phyloP scores from a whole-genome alignment of 2,113 vertebrate genomes.

The Neolamprologus hecqui region DNA sequence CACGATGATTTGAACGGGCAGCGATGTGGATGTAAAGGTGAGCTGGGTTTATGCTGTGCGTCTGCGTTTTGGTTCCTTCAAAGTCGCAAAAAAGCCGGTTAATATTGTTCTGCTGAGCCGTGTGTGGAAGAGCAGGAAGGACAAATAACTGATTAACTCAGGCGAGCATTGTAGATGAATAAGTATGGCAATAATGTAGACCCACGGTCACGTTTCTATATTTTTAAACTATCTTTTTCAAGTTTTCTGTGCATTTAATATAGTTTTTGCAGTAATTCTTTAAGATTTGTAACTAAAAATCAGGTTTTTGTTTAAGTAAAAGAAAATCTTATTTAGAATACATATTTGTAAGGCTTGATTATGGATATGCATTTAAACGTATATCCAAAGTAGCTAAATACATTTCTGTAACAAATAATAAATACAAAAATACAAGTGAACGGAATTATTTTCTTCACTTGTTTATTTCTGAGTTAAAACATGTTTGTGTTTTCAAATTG shows the following conservation, averaged over 20 bases:
- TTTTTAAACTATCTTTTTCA: not conserved
- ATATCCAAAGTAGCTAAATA: not conserved
- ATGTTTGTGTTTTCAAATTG: not conserved
- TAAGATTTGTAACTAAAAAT: not conserved
- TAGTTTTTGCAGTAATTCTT: not conserved
- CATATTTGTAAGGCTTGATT: not conserved
- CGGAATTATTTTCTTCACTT: not conserved
- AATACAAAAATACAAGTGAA: not conserved
- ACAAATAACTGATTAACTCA: not conserved
- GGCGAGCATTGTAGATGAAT: not conserved
- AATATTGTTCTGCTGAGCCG: not conserved
- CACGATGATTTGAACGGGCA: not conserved
- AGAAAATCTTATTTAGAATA: not conserved
- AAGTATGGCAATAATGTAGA: not conserved
- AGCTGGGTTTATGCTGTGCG: not conserved
- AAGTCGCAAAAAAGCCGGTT: not conserved
- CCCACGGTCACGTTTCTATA: not conserved
- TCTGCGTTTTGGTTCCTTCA: not conserved
- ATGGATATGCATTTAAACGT: not conserved
- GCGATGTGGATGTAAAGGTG: constrained; percentile 18
- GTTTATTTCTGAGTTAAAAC: not conserved
- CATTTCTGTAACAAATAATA: not conserved
- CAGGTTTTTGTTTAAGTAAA: not conserved
- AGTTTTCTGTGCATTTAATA: not conserved
- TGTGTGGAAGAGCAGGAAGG: not conserved